These are phyloP conservation scores for Drosophila eohydei DNA, from an alignment of 2,888 invertebrate species.

Conservation along the genomic window DNA sequence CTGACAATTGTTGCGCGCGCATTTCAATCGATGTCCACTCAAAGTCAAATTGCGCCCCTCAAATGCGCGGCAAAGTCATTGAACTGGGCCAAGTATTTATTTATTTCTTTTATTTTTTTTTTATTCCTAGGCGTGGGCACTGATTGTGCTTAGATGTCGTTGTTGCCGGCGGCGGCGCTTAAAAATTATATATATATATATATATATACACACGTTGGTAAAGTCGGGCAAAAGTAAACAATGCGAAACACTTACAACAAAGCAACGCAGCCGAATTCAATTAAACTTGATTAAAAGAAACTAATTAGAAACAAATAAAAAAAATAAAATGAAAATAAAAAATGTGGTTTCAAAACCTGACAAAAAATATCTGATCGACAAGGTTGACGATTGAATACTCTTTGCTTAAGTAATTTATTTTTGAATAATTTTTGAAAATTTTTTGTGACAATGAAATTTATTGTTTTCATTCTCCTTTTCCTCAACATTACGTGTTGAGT, in stretches of 20 bases:
- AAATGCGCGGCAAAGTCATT: slow-evolving; percentile 43
- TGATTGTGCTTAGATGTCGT: slow-evolving; percentile 45
- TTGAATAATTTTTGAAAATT: neutral
- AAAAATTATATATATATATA: neutral
- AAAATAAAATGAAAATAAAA: neutral
- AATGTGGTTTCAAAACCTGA: neutral
- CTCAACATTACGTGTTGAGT: too few relatives aligned
- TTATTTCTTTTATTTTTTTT: neutral
- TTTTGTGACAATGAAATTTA: too few relatives aligned
- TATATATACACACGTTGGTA: neutral
- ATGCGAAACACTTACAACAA: slow-evolving; percentile 23
- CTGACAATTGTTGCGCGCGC: slow-evolving; percentile 64
- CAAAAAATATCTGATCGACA: neutral
- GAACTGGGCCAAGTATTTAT: slow-evolving; percentile 41
- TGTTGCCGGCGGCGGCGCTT: slow-evolving; percentile 29
- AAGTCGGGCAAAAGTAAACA: slow-evolving; percentile 7
- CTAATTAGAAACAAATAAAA: slow-evolving; percentile 41
- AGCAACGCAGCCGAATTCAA: slow-evolving; percentile 41
- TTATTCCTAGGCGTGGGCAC: slow-evolving; percentile 25
- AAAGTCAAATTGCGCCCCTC: slow-evolving; percentile 23
- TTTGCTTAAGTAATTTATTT: neutral
- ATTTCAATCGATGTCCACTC: slow-evolving; percentile 61
- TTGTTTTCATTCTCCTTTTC: neutral
- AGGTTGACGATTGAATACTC: neutral
- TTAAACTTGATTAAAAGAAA: slow-evolving; percentile 52